Conservation (phyloP, 2,113 vertebrate genomes). For the Dasyprocta punctata region DNA sequence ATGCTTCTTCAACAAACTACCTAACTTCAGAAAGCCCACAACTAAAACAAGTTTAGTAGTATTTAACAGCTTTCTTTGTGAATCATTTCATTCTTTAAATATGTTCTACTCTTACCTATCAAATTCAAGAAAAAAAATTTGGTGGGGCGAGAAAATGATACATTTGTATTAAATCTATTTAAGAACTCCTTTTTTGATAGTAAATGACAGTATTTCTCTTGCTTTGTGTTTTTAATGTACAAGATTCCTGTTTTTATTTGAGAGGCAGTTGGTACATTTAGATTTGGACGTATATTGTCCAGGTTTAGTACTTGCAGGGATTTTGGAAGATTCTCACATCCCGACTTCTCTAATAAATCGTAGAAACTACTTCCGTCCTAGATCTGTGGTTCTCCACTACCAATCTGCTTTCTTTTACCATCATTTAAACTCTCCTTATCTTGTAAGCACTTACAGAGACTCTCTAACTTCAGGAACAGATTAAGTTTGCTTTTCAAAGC, state of each 20-base stretch:
- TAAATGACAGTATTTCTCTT: background rate
- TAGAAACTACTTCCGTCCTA: slow-evolving; percentile 3
- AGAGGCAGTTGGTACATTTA: background rate
- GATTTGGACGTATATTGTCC: background rate
- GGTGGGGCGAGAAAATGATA: background rate
- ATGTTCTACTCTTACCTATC: background rate
- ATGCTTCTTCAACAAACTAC: background rate
- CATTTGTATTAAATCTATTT: background rate
- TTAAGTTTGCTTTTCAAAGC: slow-evolving; percentile 75
- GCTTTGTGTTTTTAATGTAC: background rate
- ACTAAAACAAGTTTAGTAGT: background rate
- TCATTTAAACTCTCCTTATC: slow-evolving; percentile 74
- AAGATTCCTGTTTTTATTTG: slow-evolving; percentile 1
- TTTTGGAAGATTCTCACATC: slow-evolving; percentile 25
- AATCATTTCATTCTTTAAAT: background rate
- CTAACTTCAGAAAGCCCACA: slow-evolving; percentile 11
- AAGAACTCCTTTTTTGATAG: background rate
- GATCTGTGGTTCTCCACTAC: background rate
- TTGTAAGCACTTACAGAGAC: slow-evolving; percentile 31
- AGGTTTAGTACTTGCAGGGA: background rate
- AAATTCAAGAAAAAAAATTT: background rate
- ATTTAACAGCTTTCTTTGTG: background rate
- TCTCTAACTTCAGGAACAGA: slow-evolving; percentile 65
- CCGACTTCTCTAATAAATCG: slow-evolving; percentile 50
- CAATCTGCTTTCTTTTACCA: slow-evolving; percentile 48